Percentiles rank a stretch among this genome's conserved stretches.
Evolutionary conservation across 2,888 invertebrate species (phyloP).

Genomic region (Drosophila austrosaltans): DNA sequence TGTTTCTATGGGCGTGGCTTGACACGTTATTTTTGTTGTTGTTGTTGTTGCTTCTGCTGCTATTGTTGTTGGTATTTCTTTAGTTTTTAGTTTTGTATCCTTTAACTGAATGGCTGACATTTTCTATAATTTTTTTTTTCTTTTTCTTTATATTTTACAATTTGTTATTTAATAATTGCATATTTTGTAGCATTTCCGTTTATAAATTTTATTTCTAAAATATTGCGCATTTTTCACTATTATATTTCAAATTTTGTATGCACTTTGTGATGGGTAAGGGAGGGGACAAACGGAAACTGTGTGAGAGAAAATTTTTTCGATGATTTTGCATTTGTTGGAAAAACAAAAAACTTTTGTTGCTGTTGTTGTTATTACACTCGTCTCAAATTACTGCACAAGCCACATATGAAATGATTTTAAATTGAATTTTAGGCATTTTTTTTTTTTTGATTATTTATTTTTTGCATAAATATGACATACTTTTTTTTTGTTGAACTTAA

Average conservation of each 20-base stretch:
- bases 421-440: slow-evolving; percentile 23
- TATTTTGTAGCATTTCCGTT: neutral
- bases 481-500: slow-evolving; percentile 10
- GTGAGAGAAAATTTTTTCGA: slow-evolving; percentile 11
- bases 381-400: slow-evolving; percentile 34
- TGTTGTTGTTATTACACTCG: slow-evolving; percentile 12
- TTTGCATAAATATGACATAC: slow-evolving; percentile 27
- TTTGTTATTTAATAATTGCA: slow-evolving; percentile 31
- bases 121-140: slow-evolving; percentile 39
- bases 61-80: slow-evolving; percentile 35
- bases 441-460: neutral
- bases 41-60: slow-evolving; percentile 17
- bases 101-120: slow-evolving; percentile 55
- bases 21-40: slow-evolving; percentile 18
- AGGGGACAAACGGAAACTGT: slow-evolving; percentile 21
- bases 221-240: slow-evolving; percentile 10
- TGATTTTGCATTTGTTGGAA: slow-evolving; percentile 18
- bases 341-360: neutral
- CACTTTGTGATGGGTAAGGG: slow-evolving; percentile 26
- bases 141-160: slow-evolving; percentile 13
- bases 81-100: slow-evolving; percentile 46
- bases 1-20: slow-evolving; percentile 38
- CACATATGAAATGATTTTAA: slow-evolving; percentile 23
- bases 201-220: no score
- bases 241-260: slow-evolving; percentile 4